Percentiles rank a stretch among this genome's conserved stretches.
phyloP scores from a whole-genome alignment of 2,113 vertebrate species.

The Centrocercus urophasianus region DNA sequence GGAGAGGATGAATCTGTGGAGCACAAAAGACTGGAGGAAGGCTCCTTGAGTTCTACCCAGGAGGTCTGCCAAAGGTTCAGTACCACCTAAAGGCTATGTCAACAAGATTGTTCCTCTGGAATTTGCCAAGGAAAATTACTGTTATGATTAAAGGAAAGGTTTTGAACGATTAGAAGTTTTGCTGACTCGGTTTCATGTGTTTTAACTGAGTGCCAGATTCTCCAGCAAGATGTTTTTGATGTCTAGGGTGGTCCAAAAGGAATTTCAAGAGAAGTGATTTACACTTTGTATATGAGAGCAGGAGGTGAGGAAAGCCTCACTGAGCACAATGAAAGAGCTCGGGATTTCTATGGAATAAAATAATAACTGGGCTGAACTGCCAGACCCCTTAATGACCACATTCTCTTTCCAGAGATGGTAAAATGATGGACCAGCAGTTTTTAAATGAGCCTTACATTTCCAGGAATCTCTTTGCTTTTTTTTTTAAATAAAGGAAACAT shows the following conservation, averaged over 20 bases:
- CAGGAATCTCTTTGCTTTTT: conserved; percentile 33
- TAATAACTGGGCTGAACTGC: conserved; percentile 41
- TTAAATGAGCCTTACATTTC: neutral
- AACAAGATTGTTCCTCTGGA: neutral
- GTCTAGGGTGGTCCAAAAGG: neutral
- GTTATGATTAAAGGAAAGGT: neutral
- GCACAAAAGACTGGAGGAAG: neutral
- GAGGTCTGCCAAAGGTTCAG: neutral
- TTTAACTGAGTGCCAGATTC: neutral
- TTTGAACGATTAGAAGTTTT: neutral
- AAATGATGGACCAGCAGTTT: conserved; percentile 6
- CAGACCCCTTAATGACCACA: conserved; percentile 34
- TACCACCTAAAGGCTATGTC: neutral
- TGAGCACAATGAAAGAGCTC: conserved; percentile 16
- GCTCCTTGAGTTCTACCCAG: neutral
- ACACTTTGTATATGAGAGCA: conserved; percentile 5
- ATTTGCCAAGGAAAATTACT: neutral
- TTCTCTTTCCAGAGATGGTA: conserved; percentile 50
- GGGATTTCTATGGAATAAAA: conserved; percentile 52
- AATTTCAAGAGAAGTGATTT: conserved; percentile 30
- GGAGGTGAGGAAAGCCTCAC: conserved; percentile 37
- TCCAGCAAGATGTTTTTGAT: neutral
- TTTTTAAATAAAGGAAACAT: no score
- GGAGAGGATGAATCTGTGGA: neutral
- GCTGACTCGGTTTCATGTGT: neutral